Evolutionary conservation across 2,888 invertebrate species (phyloP).

Genomic region (Deroplatys truncata): DNA sequence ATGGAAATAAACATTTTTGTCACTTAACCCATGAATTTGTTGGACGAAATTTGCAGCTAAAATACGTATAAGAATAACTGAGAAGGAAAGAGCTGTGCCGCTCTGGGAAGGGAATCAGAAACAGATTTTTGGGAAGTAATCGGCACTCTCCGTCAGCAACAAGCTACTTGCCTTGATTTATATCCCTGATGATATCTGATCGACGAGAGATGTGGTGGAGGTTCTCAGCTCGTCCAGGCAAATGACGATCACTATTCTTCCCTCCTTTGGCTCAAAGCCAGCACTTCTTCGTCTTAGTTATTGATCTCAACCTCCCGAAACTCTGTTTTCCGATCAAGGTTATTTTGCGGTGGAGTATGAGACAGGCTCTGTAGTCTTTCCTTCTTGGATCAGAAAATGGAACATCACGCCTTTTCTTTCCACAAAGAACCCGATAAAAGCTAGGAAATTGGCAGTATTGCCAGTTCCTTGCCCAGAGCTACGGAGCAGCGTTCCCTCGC

Average conservation of each 20-base stretch:
- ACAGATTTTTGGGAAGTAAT: too few relatives aligned
- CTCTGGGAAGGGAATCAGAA: too few relatives aligned
- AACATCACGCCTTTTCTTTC: background rate
- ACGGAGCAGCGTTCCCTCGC: background rate
- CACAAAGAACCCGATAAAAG: background rate
- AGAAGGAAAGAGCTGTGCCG: too few relatives aligned
- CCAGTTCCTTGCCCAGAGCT: background rate
- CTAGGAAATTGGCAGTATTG: background rate
- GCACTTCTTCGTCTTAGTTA: background rate
- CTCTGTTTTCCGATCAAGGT: background rate
- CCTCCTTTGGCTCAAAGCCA: background rate
- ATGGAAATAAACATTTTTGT: too few relatives aligned
- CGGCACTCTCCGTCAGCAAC: background rate
- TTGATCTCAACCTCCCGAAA: background rate
- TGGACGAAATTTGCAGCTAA: too few relatives aligned
- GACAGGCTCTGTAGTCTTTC: background rate
- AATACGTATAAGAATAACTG: too few relatives aligned
- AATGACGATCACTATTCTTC: background rate
- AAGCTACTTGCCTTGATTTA: background rate
- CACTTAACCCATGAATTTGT: too few relatives aligned
- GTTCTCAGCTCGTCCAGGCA: background rate
- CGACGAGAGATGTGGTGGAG: too few relatives aligned
- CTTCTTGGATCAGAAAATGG: background rate
- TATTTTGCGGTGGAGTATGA: background rate
- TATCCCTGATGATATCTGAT: background rate